Evolutionary conservation across 1,140 invertebrate genomes (phyloP).

Genomic region (Tetramorium alpestre): DNA sequence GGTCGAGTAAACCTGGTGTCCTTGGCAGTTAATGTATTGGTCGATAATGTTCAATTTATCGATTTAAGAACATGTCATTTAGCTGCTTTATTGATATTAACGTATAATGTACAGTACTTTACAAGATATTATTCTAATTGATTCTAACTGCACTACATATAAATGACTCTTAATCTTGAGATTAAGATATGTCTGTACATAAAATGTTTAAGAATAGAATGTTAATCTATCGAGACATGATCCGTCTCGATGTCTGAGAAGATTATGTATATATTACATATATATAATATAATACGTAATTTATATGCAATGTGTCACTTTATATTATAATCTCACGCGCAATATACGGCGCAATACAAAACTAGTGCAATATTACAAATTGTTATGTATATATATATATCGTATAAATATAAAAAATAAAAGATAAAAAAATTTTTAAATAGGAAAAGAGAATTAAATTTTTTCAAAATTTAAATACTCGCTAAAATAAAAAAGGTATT

Average conservation of each 20-base stretch:
- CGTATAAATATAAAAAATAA: neutral
- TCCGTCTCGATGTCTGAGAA: neutral
- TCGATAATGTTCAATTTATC: neutral
- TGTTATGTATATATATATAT: neutral
- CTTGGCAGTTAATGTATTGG: neutral
- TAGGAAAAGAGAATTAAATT: neutral
- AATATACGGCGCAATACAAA: neutral
- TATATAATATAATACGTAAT: neutral
- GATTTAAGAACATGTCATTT: neutral
- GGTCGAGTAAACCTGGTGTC: neutral
- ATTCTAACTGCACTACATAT: neutral
- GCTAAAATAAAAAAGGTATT: neutral
- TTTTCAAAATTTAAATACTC: neutral
- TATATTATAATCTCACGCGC: constrained; percentile 3
- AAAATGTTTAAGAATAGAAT: constrained; percentile 10
- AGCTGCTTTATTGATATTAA: neutral
- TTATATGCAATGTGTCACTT: neutral
- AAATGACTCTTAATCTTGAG: neutral
- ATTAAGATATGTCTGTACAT: neutral
- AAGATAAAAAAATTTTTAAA: too few relatives aligned
- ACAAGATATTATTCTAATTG: neutral
- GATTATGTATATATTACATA: neutral
- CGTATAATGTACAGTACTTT: neutral
- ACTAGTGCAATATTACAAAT: neutral
- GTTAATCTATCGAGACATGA: constrained; percentile 9